These are phyloP conservation scores for Elaphurus davidianus DNA, from an alignment of 2,113 vertebrate genomes.

Conservation along the genomic window DNA sequence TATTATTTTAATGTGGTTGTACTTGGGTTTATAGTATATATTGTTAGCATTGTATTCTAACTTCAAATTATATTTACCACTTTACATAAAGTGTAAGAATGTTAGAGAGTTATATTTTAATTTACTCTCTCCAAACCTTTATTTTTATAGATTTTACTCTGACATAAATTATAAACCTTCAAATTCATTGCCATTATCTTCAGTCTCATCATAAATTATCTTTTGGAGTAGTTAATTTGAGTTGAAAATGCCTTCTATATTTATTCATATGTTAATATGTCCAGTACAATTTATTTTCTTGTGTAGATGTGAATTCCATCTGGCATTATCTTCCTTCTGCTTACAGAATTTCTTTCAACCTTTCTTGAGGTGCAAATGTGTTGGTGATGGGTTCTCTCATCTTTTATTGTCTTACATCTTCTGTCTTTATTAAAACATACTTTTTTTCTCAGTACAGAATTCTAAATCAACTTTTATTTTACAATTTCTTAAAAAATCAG, in stretches of 20 bases:
- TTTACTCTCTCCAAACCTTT: not conserved
- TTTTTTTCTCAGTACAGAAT: not conserved
- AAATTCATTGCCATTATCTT: not conserved
- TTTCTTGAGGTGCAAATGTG: not conserved
- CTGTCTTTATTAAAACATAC: not conserved
- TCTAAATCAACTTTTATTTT: not conserved
- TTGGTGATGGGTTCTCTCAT: not conserved
- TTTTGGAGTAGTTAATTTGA: not conserved
- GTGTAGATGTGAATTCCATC: not conserved
- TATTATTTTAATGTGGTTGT: not conserved
- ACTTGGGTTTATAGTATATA: not conserved
- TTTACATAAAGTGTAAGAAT: not conserved
- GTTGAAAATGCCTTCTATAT: not conserved
- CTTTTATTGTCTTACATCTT: not conserved
- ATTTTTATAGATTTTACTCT: not conserved
- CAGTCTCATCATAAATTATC: not conserved
- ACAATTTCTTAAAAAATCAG: not conserved
- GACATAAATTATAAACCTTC: not conserved
- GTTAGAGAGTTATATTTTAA: not conserved
- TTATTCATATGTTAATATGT: not conserved
- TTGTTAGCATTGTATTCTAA: not conserved
- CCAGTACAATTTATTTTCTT: not conserved
- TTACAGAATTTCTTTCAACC: not conserved
- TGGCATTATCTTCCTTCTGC: not conserved
- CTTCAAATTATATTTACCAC: not conserved